Evolutionary conservation across 2,888 invertebrate species (phyloP), one percentile per base, ranked within the genome.

Genomic region (Drosophila colorata): DNA sequence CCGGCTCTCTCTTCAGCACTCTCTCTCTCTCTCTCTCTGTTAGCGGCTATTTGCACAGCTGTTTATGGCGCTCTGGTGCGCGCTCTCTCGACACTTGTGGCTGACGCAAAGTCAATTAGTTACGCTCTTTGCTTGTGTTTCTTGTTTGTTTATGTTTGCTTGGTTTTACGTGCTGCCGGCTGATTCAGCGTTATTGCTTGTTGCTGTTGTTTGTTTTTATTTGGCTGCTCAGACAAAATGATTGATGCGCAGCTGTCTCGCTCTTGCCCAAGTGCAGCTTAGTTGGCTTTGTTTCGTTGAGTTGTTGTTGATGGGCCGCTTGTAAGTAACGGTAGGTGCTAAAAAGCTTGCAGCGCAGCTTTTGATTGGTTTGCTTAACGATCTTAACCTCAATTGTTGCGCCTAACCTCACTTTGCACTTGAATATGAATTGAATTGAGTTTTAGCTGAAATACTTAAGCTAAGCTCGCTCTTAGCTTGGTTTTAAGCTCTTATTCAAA

Each of bases 91-190:
- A 63, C 69, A 69, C 69, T 76, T 72, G 68, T 70, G 70, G 74
- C 71, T 70, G 56, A 68, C 44, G 65, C 55, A 69, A 72, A 70
- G 80, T 41, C 77, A 77, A 82, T 85, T 82, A 73, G 78, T 74
- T 80, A 70, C 68, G 86, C 86, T 82, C 80, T 82, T 85, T 72
- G 80, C 40, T 49, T 56, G 78, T 61, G 25, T 43, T 33, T 48
- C 60, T 76, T 69, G 79, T 85, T 82, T 82, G 77, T 79, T 84
- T 79, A 77, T 74, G 77, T 79, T 81, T 85, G 61, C 44, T 61
- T 70, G 57, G 47, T 66, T 63, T 72, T 63, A 69, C 66, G 47
- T 49, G 55, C 60, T 57, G 69, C 64, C 55, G 58, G 49, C 70
- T 83, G 69, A 78, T 59, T 78, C 68, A 64, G 74, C 63, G 40